Evolutionary conservation across 2,797 vertebrate species (phyloP).

Genomic region (Oceanodroma leucorhoa): DNA sequence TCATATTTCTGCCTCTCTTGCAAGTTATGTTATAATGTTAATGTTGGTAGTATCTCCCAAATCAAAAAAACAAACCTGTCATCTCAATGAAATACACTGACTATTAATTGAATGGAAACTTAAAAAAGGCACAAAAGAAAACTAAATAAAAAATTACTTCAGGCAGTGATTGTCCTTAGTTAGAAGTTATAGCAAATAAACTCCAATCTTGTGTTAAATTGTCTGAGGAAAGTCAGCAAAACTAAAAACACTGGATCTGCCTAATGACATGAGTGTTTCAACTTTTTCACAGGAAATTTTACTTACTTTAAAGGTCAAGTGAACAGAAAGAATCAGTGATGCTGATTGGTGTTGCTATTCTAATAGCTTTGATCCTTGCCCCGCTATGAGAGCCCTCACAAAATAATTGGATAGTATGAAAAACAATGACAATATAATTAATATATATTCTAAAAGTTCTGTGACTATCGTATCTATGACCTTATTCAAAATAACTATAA

Average conservation of each 20-base stretch:
- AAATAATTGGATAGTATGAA: background rate
- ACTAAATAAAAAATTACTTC: background rate
- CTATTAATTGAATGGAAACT: background rate
- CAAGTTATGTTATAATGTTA: background rate
- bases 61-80: background rate
- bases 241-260: background rate
- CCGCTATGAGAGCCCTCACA: background rate
- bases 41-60: background rate
- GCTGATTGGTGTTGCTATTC: background rate
- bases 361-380: background rate
- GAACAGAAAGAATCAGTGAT: background rate
- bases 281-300: background rate
- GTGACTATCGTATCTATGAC: background rate
- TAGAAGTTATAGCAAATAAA: background rate
- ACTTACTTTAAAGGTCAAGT: background rate
- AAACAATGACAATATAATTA: background rate
- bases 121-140: background rate
- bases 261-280: background rate
- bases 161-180: background rate
- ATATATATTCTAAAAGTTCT: background rate
- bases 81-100: background rate
- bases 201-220: background rate
- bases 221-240: background rate
- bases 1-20: background rate
- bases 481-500: background rate